Conservation (phyloP, 1,140 invertebrate species). For the Scaptomyza graminum region DNA sequence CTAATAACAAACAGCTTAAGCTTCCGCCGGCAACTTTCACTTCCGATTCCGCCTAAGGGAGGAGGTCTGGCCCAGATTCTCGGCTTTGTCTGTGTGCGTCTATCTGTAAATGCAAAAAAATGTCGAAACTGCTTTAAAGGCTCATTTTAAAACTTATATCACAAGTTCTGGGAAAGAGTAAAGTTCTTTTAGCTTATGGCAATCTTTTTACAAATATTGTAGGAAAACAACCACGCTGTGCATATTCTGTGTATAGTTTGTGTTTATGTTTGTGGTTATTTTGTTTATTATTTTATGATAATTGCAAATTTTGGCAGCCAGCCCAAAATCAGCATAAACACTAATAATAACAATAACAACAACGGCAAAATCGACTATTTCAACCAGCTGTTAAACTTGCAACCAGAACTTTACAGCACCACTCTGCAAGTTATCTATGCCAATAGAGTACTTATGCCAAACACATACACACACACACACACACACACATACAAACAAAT, state of each 20-base stretch:
- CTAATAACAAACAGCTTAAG: conserved; percentile 44
- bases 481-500: conserved; percentile 12
- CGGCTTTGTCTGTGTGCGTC: neutral
- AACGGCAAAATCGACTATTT: neutral
- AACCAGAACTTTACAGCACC: neutral
- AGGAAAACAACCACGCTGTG: neutral
- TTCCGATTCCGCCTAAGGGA: conserved; percentile 56
- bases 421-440: neutral
- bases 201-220: neutral
- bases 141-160: conserved; percentile 21
- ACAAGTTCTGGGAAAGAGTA: neutral
- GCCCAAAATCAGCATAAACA: conserved; percentile 29
- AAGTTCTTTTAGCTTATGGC: neutral
- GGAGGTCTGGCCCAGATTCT: conserved; percentile 1
- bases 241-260: conserved; percentile 11
- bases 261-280: conserved; percentile 14
- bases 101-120: conserved; percentile 52
- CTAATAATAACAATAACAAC: conserved; percentile 9
- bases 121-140: conserved; percentile 17
- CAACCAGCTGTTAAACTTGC: conserved; percentile 21
- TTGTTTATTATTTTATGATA: conserved; percentile 52
- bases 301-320: conserved; percentile 29
- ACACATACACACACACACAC: conserved; percentile 4
- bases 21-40: conserved; percentile 51
- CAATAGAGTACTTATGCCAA: neutral